Percentiles rank a stretch among this genome's conserved stretches.
Conservation (phyloP, 1,140 invertebrate species). For the Diorhabda carinulata region DNA sequence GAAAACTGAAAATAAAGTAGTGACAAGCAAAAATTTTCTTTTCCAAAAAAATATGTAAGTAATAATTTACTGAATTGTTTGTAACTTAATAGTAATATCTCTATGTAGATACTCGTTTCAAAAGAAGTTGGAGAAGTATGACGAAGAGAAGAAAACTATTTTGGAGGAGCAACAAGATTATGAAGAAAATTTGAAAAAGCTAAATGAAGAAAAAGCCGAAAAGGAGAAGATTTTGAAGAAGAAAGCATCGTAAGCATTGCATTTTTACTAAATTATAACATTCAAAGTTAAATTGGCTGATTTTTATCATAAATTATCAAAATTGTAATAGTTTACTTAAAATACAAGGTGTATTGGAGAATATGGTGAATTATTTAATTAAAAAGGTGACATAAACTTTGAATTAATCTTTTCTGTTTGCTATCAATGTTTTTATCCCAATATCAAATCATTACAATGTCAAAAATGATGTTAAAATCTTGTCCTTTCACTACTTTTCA, state of each 20-base stretch:
- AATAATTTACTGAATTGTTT: not conserved
- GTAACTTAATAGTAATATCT: no score
- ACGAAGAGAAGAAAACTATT: conserved; percentile 36
- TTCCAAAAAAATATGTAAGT: conserved; percentile 67
- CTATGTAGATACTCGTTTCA: conserved; percentile 31
- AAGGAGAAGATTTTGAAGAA: conserved; percentile 34
- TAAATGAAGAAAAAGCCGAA: conserved; percentile 33
- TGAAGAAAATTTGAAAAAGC: conserved; percentile 38
- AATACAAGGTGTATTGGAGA: no score
- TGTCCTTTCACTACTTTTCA: no score
- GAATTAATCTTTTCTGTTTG: no score
- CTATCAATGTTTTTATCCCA: no score
- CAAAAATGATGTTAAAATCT: no score
- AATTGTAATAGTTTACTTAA: no score
- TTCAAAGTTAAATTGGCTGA: not conserved
- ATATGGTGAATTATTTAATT: no score
- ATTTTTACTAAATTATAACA: not conserved
- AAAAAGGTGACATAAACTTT: no score
- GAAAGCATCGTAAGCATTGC: conserved; percentile 28
- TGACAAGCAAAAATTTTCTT: conserved; percentile 63
- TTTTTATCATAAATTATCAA: no score
- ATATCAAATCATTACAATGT: no score
- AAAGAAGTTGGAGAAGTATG: conserved; percentile 28
- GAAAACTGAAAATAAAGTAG: conserved; percentile 72
- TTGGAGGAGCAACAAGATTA: conserved; percentile 35